Percentiles rank a stretch among this genome's conserved stretches.
These are phyloP conservation scores for Odontophorus gujanensis DNA, from an alignment of 2,113 vertebrate species.

Conservation along the genomic window DNA sequence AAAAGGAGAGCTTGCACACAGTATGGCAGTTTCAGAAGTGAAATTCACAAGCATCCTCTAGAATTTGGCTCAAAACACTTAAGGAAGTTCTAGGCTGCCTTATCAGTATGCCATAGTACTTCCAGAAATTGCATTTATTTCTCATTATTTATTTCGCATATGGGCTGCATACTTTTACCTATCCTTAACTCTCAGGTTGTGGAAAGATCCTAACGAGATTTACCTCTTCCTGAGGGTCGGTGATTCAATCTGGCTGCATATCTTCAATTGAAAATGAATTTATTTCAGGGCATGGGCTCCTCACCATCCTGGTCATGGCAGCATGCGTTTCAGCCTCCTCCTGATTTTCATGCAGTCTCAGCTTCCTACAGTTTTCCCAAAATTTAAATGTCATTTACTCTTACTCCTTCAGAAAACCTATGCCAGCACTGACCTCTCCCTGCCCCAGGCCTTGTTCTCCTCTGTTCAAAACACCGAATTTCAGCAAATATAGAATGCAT, in stretches of 20 bases:
- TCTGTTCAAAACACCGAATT: neutral
- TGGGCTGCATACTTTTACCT: neutral
- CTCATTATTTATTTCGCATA: neutral
- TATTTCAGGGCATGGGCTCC: accelerated
- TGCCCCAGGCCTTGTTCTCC: neutral
- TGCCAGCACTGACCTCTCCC: neutral
- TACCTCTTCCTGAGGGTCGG: neutral
- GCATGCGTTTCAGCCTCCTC: neutral
- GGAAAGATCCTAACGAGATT: neutral
- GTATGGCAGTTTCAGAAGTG: neutral
- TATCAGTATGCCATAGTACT: neutral
- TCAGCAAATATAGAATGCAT: neutral
- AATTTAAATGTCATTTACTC: neutral
- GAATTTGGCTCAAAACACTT: neutral
- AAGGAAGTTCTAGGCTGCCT: neutral
- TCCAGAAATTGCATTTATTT: neutral
- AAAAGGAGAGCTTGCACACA: neutral
- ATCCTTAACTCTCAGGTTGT: neutral
- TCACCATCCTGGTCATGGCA: accelerated
- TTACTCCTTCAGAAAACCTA: neutral
- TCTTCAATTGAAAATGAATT: accelerated
- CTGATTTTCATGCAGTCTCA: neutral
- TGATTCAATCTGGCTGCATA: neutral
- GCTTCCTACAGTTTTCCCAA: neutral
- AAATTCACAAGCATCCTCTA: neutral